Evolutionary conservation across 2,797 vertebrate species (phyloP).

Genomic region (Cottoperca gobio): DNA sequence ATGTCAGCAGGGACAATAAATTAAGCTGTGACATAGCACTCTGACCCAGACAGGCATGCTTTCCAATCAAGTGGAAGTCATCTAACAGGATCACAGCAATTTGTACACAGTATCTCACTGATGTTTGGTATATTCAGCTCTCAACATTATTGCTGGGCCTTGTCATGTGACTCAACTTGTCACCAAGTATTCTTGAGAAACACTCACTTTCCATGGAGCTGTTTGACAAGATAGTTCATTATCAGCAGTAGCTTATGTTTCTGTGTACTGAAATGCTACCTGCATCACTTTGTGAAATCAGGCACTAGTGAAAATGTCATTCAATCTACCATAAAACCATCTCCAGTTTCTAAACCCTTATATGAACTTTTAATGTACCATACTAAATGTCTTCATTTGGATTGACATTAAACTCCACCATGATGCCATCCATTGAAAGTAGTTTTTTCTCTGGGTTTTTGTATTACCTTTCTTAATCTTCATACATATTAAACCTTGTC

Average conservation of each 20-base stretch:
- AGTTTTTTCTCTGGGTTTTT: slow-evolving; percentile 16
- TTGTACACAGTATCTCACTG: slow-evolving; percentile 40
- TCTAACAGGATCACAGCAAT: slow-evolving; percentile 35
- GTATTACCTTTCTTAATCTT: slow-evolving; percentile 37
- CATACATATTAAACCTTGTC: slow-evolving; percentile 49
- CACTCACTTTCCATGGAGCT: background rate
- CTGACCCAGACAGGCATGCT: slow-evolving; percentile 33
- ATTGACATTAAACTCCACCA: slow-evolving; percentile 19
- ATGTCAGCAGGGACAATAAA: slow-evolving; percentile 74
- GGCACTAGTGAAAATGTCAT: slow-evolving; percentile 3
- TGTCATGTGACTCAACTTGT: slow-evolving; percentile 3
- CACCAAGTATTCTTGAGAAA: slow-evolving; percentile 18
- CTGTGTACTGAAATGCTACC: slow-evolving; percentile 21
- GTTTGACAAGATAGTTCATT: slow-evolving; percentile 8
- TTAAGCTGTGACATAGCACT: slow-evolving; percentile 59
- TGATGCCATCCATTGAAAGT: slow-evolving; percentile 14
- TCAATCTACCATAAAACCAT: slow-evolving; percentile 20
- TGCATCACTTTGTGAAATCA: slow-evolving; percentile 17
- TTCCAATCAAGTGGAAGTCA: slow-evolving; percentile 34
- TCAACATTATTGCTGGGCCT: background rate
- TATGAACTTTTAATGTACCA: slow-evolving; percentile 36
- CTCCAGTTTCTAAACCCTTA: slow-evolving; percentile 27
- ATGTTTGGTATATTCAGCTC: slow-evolving; percentile 19
- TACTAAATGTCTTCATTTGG: slow-evolving; percentile 26
- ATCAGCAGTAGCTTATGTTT: slow-evolving; percentile 18